These are phyloP conservation scores for Acanthosoma haemorrhoidale DNA, from an alignment of 2,888 invertebrate genomes.

Conservation along the genomic window DNA sequence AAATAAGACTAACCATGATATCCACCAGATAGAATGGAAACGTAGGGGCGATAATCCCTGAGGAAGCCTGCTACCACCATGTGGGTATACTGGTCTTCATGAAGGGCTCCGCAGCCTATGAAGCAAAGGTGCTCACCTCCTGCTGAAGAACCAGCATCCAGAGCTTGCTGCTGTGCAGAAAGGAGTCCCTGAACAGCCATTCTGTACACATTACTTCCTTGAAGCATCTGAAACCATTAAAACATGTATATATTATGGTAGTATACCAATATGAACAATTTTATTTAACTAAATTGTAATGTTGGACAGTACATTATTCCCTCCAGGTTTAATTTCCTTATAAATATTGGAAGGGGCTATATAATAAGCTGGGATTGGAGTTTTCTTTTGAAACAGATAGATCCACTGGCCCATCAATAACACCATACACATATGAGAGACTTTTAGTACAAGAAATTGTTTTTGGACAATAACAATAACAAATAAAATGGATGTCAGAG, in stretches of 20 bases:
- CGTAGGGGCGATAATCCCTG: conserved; percentile 86
- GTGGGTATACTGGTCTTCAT: conserved; percentile 92
- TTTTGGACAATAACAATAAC: no score
- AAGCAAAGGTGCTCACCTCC: conserved; percentile 86
- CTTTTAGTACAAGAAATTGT: no score
- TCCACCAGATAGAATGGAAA: conserved; percentile 87
- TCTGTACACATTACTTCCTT: conserved; percentile 89
- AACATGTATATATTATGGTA: neutral
- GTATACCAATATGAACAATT: no score
- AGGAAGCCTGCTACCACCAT: conserved; percentile 98
- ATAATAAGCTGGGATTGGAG: no score
- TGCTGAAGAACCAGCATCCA: conserved; percentile 79
- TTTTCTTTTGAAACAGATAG: no score
- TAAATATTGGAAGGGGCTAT: no score
- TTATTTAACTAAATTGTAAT: no score
- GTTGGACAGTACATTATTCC: no score
- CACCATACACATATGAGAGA: no score
- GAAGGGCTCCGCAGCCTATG: conserved; percentile 89
- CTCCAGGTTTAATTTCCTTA: no score
- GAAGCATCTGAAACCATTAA: conserved; percentile 67
- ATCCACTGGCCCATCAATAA: no score
- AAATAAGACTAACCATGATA: conserved; percentile 53
- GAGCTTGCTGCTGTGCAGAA: conserved; percentile 80
- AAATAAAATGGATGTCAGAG: no score
- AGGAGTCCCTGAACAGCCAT: conserved; percentile 90